phyloP scores from a whole-genome alignment of 92 coral and sea anemone genomes.

The Porites divaricata region DNA sequence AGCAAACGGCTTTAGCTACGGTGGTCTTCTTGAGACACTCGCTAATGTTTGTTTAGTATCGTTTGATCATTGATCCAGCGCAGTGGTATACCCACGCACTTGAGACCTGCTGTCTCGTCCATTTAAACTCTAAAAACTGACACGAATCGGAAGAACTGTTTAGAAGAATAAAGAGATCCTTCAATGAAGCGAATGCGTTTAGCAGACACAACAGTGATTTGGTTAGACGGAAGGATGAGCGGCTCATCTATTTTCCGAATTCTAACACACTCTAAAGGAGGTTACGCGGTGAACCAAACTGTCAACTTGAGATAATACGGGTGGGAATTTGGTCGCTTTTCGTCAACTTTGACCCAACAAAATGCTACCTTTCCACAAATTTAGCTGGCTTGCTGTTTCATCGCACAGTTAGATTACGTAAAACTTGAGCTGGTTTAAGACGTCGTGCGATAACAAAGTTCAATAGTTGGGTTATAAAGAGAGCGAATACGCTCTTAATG shows the following conservation, averaged over 20 bases:
- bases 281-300: slow-evolving; percentile 31
- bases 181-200: neutral
- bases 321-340: slow-evolving; percentile 22
- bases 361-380: neutral
- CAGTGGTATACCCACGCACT: slow-evolving; percentile 25
- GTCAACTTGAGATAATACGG: slow-evolving; percentile 21
- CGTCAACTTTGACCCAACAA: neutral
- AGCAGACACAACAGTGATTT: slow-evolving; percentile 16
- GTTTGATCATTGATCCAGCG: slow-evolving; percentile 32
- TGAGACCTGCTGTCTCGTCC: slow-evolving; percentile 5
- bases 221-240: slow-evolving; percentile 14
- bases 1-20: slow-evolving; percentile 27
- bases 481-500: slow-evolving; percentile 44
- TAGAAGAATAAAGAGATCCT: neutral
- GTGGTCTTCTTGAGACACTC: slow-evolving; percentile 41
- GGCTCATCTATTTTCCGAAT: slow-evolving; percentile 42
- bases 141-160: slow-evolving; percentile 27
- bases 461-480: slow-evolving; percentile 7
- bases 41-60: slow-evolving; percentile 50
- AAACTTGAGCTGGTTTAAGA: neutral
- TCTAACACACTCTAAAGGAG: slow-evolving; percentile 27
- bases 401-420: neutral
- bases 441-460: slow-evolving; percentile 6
- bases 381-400: neutral
- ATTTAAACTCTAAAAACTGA: neutral